Percentiles rank a stretch among this genome's conserved stretches.
Evolutionary conservation across 2,888 invertebrate species (phyloP).

Genomic region (Cepaea hortensis): DNA sequence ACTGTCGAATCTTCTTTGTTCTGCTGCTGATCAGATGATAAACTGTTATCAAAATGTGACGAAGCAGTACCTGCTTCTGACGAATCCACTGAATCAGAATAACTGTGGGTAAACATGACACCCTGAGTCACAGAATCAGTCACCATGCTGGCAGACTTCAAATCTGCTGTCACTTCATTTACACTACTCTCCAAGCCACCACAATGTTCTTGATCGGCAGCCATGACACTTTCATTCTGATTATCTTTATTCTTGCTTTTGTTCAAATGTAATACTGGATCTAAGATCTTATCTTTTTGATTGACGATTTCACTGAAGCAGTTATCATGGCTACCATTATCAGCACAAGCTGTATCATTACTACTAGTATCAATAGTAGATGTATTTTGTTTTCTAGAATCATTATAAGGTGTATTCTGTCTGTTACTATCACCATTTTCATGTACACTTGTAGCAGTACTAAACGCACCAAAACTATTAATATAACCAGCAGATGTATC

Average conservation of each 20-base stretch:
- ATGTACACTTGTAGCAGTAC: no score
- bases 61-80: neutral
- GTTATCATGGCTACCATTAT: neutral
- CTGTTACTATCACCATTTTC: no score
- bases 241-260: neutral
- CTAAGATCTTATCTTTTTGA: neutral
- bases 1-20: neutral
- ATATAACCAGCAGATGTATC: no score
- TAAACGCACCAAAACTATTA: no score
- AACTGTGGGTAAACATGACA: neutral
- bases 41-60: neutral
- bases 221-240: neutral
- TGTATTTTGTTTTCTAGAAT: neutral
- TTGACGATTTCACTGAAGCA: neutral
- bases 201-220: neutral
- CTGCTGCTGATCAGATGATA: conserved; percentile 16
- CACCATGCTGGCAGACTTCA: neutral
- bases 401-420: neutral
- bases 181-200: neutral
- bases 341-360: neutral
- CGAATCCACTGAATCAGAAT: neutral
- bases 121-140: neutral
- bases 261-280: conserved; percentile 10
- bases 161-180: neutral
- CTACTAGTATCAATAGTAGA: no score